phyloP scores from a whole-genome alignment of 2,797 vertebrate species.

The Otus scops region DNA sequence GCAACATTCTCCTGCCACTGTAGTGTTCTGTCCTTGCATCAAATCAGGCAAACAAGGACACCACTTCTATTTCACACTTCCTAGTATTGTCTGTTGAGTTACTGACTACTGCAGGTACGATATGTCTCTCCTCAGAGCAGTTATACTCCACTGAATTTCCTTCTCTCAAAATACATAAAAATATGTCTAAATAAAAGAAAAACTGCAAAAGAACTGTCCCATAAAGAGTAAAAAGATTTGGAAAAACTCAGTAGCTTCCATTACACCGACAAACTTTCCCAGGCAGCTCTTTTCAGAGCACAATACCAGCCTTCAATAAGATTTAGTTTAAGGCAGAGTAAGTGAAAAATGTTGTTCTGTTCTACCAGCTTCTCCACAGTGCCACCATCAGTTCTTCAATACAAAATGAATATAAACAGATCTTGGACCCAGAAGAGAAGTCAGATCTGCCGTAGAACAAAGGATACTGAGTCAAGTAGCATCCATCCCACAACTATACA shows the following conservation, averaged over 20 bases:
- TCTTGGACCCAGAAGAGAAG: not conserved
- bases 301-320: not conserved
- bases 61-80: conserved; percentile 1
- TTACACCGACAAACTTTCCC: not conserved
- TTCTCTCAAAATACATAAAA: not conserved
- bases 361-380: not conserved
- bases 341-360: not conserved
- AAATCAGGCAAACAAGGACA: not conserved
- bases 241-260: not conserved
- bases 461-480: not conserved
- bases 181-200: not conserved
- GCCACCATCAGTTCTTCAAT: not conserved
- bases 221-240: not conserved
- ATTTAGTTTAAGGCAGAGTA: not conserved
- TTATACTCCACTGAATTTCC: not conserved
- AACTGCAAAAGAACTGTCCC: not conserved
- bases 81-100: conserved; percentile 7
- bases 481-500: not conserved
- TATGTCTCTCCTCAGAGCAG: not conserved
- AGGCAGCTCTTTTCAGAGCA: not conserved
- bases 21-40: not conserved
- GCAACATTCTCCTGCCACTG: not conserved
- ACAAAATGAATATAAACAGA: not conserved
- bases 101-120: not conserved
- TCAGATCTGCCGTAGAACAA: not conserved